Conservation (phyloP, 1,140 invertebrate species). For the Ceratina japonica region DNA sequence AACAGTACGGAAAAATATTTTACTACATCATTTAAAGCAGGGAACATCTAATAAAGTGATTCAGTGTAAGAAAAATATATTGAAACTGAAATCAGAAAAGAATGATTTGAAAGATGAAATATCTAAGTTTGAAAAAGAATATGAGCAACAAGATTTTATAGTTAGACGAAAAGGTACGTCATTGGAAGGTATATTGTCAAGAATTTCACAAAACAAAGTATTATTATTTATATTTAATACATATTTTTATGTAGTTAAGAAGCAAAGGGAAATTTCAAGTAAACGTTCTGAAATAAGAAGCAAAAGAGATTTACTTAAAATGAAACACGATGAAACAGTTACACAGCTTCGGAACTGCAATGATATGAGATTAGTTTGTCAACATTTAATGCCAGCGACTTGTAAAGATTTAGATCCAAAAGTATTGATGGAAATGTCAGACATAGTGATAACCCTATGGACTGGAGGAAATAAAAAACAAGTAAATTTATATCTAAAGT, state of each 20-base stretch:
- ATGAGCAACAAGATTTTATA: constrained; percentile 64
- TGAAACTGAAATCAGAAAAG: constrained; percentile 60
- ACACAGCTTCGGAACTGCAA: constrained; percentile 64
- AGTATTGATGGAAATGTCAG: constrained; percentile 64
- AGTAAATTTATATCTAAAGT: constrained; percentile 48
- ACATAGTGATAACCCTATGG: constrained; percentile 66
- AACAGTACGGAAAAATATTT: constrained; percentile 71
- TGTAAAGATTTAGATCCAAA: constrained; percentile 61
- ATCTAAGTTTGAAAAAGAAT: constrained; percentile 65
- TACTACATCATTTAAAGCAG: constrained; percentile 69
- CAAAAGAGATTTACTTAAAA: constrained; percentile 66
- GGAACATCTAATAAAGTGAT: constrained; percentile 58
- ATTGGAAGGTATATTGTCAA: neutral
- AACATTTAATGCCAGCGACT: constrained; percentile 68
- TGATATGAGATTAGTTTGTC: constrained; percentile 69
- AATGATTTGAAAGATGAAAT: constrained; percentile 60
- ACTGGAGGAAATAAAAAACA: constrained; percentile 67
- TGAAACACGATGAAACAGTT: constrained; percentile 66
- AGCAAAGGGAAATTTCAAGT: constrained; percentile 53
- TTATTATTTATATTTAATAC: constrained; percentile 11
- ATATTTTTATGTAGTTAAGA: constrained; percentile 58
- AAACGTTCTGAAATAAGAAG: constrained; percentile 37
- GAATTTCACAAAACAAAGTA: constrained; percentile 10
- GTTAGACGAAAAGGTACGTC: constrained; percentile 69
- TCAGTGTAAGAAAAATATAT: constrained; percentile 60